Conservation (phyloP, 2,113 vertebrate species). For the Ibidorhyncha struthersii region DNA sequence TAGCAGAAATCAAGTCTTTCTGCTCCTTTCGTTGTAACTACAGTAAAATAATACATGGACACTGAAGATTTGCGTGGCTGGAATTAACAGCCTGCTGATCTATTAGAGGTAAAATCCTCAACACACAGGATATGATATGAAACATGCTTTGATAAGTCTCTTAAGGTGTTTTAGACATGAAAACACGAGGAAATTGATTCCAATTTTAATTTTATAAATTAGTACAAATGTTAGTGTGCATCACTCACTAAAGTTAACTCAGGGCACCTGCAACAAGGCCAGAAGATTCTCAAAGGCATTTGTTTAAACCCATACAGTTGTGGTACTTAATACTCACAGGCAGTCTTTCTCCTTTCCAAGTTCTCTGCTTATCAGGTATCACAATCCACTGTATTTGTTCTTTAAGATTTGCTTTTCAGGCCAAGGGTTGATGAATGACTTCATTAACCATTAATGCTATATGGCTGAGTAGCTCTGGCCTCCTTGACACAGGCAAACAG, state of each 20-base stretch:
- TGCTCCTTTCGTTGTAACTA: background rate
- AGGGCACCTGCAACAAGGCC: background rate
- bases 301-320: background rate
- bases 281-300: background rate
- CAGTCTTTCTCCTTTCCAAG: background rate
- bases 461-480: constrained; percentile 19
- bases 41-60: background rate
- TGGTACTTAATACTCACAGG: background rate
- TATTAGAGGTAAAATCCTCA: background rate
- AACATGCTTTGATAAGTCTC: background rate
- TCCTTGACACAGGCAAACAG: background rate
- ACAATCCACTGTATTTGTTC: background rate
- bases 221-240: background rate
- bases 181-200: background rate
- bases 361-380: background rate
- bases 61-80: background rate
- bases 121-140: background rate
- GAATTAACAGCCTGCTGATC: background rate
- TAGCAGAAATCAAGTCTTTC: background rate
- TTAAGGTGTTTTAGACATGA: background rate
- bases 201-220: background rate
- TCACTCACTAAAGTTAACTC: constrained; percentile 33
- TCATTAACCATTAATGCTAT: background rate
- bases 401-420: constrained; percentile 33
- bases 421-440: constrained; percentile 1